Base-by-base conservation (phyloP, 2,888 invertebrate species). In the Aphidoletes aphidimyza region DNA sequence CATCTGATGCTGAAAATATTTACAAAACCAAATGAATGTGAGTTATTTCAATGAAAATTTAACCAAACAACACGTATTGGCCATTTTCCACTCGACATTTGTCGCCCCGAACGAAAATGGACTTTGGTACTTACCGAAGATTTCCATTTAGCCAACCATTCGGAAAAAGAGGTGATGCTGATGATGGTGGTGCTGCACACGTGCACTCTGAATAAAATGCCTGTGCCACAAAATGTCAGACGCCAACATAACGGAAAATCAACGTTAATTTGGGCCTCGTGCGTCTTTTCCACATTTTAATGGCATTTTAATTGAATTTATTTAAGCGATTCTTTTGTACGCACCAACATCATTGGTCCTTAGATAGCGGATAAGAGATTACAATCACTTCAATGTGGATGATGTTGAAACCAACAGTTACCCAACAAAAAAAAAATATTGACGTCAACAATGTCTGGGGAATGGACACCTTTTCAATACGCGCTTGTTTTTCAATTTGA, bases 241-340 rank as follows among this genome's bases (percentile, higher is more conserved):
- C 34, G 14, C 30, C 9, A n/a, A 69, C 34, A 30, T 14, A 26
- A 34, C 30, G 30, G 2, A 54, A 69, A 69, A 69, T 69, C 69
- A 69, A 26, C 69, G 2, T 69, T 69, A 69, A 69, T 69, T 54
- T 54, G n/a, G 54, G 54, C 11, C 22, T 8, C 54, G 17, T 47
- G 3, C 22, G 22, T 11, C 54, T 26, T 19, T 54, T 54, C 54
- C 22, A 2, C 54, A 54, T 54, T 69, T 34, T 30, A 69, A 69
- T 69, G 34, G 69, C 26, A 69, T 69, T 69, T 69, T 69, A 69
- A 69, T 69, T 69, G 26, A 14, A 69, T 69, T 69, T 69, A 30
- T 69, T 30, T 69, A 34, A 69, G 69, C 11, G 30, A 17, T 47
- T 47, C 47, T 22, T n/a, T n/a, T n/a, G n/a, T 3, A 22, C 22